These are phyloP conservation scores for Bellardia pandia DNA, from an alignment of 2,888 invertebrate species.

Conservation along the genomic window DNA sequence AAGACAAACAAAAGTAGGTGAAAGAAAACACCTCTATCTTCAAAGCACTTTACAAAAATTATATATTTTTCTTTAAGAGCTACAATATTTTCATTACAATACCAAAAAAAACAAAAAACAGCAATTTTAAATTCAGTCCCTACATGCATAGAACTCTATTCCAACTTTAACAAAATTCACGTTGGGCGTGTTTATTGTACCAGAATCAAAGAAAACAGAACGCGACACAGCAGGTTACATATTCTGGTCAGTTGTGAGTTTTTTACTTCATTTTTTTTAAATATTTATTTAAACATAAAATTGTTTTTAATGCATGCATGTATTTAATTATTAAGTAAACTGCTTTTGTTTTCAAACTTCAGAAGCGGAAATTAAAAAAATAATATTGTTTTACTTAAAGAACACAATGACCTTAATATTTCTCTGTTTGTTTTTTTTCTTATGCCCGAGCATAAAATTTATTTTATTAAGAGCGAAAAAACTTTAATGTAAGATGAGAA, in stretches of 20 bases:
- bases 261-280: neutral
- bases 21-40: neutral
- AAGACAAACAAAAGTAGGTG: neutral
- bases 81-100: neutral
- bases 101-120: too few species aligned
- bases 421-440: neutral
- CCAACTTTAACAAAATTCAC: neutral
- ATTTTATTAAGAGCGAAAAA: neutral
- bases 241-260: neutral
- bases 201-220: constrained; percentile 8
- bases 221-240: neutral
- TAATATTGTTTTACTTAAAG: neutral
- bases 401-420: neutral
- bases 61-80: neutral
- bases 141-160: neutral
- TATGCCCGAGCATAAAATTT: neutral
- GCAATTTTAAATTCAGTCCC: neutral
- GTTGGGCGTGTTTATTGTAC: constrained; percentile 36
- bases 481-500: neutral
- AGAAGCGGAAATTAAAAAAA: constrained; percentile 6
- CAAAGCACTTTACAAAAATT: neutral
- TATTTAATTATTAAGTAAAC: constrained; percentile 17
- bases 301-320: constrained; percentile 17
- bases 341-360: neutral
- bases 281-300: neutral